These are phyloP conservation scores for Galago senegalensis DNA, from an alignment of 2,797 vertebrate genomes.

Conservation along the genomic window DNA sequence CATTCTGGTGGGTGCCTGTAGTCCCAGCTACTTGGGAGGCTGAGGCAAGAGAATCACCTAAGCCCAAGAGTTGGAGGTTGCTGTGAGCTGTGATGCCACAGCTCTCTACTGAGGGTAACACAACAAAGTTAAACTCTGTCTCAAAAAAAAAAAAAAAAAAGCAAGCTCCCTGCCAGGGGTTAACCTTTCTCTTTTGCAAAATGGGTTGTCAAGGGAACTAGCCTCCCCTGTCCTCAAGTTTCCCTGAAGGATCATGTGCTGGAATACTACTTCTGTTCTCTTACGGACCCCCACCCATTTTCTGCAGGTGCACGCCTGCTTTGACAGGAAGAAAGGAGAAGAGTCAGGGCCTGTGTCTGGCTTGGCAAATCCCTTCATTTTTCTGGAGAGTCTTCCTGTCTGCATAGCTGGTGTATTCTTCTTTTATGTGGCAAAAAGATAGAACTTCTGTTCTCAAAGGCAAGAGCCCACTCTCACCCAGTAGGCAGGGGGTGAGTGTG, in stretches of 20 bases:
- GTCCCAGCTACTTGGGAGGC: too few species aligned
- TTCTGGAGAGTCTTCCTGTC: not conserved
- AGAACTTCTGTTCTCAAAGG: not conserved
- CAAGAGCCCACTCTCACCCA: not conserved
- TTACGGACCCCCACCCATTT: not conserved
- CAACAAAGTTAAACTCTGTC: too few species aligned
- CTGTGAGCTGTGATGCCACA: too few species aligned
- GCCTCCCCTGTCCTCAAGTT: not conserved
- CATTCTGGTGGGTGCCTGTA: too few species aligned
- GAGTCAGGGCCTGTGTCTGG: not conserved
- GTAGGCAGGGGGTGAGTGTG: not conserved
- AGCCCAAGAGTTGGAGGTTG: too few species aligned
- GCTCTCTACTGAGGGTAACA: too few species aligned
- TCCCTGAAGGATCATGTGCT: not conserved
- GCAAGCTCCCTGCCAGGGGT: conserved; percentile 24
- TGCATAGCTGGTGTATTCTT: not conserved
- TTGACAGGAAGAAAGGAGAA: not conserved
- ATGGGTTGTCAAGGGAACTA: not conserved
- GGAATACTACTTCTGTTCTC: not conserved
- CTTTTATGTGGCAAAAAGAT: not conserved
- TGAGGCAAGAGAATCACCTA: too few species aligned
- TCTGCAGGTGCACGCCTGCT: not conserved
- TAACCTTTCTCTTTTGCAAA: conserved; percentile 55
- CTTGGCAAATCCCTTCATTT: not conserved
- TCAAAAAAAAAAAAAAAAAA: not conserved